These are phyloP conservation scores for Buphagus erythrorhynchus DNA, from an alignment of 2,797 vertebrate species.

Conservation along the genomic window DNA sequence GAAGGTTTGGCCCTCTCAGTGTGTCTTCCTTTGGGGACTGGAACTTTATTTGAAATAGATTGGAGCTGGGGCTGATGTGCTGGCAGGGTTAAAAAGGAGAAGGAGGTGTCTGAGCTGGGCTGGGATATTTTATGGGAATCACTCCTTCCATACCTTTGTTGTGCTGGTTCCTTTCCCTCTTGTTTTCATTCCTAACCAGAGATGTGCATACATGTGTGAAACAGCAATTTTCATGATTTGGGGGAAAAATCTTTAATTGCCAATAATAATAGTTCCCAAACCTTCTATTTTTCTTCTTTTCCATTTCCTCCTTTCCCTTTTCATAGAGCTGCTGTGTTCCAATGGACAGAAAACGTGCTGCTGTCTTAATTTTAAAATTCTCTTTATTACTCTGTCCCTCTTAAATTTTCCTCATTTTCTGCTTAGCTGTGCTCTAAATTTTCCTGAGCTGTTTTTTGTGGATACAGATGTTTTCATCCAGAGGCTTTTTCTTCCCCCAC, in stretches of 20 bases:
- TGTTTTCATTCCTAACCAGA: not conserved
- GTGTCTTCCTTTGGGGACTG: not conserved
- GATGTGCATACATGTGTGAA: conserved; percentile 4
- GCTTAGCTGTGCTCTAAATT: not conserved
- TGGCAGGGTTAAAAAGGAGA: not conserved
- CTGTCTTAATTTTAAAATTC: not conserved
- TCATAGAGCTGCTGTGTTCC: not conserved
- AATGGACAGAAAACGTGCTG: not conserved
- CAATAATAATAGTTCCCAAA: conserved; percentile 48
- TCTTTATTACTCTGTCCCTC: not conserved
- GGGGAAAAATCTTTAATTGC: conserved; percentile 26
- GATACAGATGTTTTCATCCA: not conserved
- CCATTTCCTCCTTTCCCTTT: not conserved
- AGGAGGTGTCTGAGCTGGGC: not conserved
- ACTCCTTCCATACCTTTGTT: conserved; percentile 2
- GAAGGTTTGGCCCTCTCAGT: not conserved
- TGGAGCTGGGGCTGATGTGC: not conserved
- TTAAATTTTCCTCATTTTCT: not conserved
- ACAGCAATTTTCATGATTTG: not conserved
- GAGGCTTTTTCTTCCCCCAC: fast-evolving
- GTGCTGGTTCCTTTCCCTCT: not conserved
- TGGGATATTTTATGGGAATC: conserved; percentile 21
- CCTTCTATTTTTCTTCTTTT: not conserved
- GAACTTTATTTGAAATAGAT: not conserved
- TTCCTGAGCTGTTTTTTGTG: not conserved